Percentiles rank a stretch among this genome's conserved stretches.
Conservation (phyloP, 2,113 vertebrate genomes). For the Plestiodon gilberti region DNA sequence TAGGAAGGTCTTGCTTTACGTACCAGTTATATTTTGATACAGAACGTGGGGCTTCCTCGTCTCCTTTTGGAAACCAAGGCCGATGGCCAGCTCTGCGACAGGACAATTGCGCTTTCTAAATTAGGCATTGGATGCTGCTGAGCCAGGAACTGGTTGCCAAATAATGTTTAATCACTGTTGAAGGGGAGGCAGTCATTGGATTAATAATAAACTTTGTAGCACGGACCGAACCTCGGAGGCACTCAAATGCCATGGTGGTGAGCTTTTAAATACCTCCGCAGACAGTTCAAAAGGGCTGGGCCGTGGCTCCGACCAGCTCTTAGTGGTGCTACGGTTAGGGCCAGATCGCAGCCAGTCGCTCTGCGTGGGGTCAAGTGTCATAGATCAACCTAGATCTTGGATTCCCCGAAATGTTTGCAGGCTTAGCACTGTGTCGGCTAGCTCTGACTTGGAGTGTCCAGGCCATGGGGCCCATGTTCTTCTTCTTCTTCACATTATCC, state of each 20-base stretch:
- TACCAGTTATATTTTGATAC: not conserved
- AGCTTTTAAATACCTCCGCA: slow-evolving; percentile 1
- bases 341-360: not conserved
- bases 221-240: not conserved
- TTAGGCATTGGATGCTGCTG: not conserved
- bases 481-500: no score
- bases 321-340: not conserved
- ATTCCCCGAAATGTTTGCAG: no score
- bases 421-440: no score
- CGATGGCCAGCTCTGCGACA: not conserved
- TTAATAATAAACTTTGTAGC: not conserved
- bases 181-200: not conserved
- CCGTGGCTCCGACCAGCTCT: not conserved
- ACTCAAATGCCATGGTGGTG: not conserved
- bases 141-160: slow-evolving; percentile 11
- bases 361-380: no score
- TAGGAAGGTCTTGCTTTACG: not conserved
- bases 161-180: slow-evolving; percentile 8
- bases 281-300: not conserved
- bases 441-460: no score
- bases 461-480: no score
- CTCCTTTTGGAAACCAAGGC: not conserved
- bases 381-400: no score
- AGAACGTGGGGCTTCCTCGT: not conserved
- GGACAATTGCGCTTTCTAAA: not conserved